phyloP scores from a whole-genome alignment of 1,140 invertebrate genomes.

The Euschistus heros region DNA sequence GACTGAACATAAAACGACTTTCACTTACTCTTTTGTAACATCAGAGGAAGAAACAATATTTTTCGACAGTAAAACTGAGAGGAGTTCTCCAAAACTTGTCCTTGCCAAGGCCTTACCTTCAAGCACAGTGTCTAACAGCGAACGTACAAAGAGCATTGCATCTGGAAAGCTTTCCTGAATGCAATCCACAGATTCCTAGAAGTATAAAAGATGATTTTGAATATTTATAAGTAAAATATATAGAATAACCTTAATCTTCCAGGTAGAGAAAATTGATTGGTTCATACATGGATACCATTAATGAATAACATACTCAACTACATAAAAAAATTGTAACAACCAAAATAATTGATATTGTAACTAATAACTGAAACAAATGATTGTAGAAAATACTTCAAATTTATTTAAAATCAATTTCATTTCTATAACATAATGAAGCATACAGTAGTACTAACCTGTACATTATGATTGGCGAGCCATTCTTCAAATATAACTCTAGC shows the following conservation, averaged over 20 bases:
- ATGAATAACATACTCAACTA: too few species aligned
- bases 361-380: too few species aligned
- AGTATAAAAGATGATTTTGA: too few species aligned
- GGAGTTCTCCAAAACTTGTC: conserved; percentile 6
- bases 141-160: background rate
- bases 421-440: too few species aligned
- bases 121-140: background rate
- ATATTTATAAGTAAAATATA: too few species aligned
- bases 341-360: too few species aligned
- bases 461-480: conserved; percentile 31
- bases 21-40: conserved; percentile 16
- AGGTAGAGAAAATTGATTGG: too few species aligned
- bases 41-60: conserved; percentile 3
- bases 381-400: too few species aligned
- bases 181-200: conserved; percentile 13
- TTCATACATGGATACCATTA: too few species aligned
- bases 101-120: background rate
- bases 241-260: too few species aligned
- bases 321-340: too few species aligned
- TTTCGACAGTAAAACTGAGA: conserved; percentile 3
- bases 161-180: conserved; percentile 13
- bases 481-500: conserved; percentile 32
- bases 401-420: too few species aligned
- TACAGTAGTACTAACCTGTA: conserved; percentile 32
- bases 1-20: background rate